Evolutionary conservation across 1,140 invertebrate species (phyloP).

Genomic region (Oppia nitens): DNA sequence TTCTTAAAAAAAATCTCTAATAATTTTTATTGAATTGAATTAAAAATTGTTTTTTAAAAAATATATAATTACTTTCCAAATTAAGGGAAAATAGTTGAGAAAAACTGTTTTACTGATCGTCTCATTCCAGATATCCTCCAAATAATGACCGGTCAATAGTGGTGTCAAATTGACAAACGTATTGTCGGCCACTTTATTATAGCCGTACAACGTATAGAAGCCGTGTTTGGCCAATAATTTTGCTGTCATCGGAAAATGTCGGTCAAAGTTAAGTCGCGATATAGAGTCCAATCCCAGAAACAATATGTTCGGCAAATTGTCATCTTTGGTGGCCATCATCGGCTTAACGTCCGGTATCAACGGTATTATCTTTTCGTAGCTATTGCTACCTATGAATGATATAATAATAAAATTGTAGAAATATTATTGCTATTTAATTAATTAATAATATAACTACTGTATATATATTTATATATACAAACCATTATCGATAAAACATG

Average conservation of each 20-base stretch:
- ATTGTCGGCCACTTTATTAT: slow-evolving; percentile 26
- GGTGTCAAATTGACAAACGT: slow-evolving; percentile 28
- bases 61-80: slow-evolving; percentile 15
- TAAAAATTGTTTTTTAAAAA: no score
- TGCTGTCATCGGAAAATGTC: slow-evolving; percentile 24
- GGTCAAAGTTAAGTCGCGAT: slow-evolving; percentile 22
- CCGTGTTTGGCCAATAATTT: slow-evolving; percentile 15
- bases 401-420: no score
- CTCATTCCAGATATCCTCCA: slow-evolving; percentile 24
- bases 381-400: neutral
- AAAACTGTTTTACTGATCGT: slow-evolving; percentile 6
- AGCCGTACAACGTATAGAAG: slow-evolving; percentile 23
- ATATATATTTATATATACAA: neutral
- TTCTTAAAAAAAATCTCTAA: slow-evolving; percentile 22
- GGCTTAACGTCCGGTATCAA: neutral
- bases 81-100: slow-evolving; percentile 12
- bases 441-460: neutral
- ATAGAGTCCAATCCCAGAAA: slow-evolving; percentile 25
- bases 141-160: slow-evolving; percentile 25
- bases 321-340: neutral
- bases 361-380: neutral
- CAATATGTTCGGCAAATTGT: slow-evolving; percentile 20
- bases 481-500: neutral
- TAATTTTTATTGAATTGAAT: slow-evolving; percentile 15
- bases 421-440: neutral